These are phyloP conservation scores for Drosophila nikananu DNA, from an alignment of 1,140 invertebrate genomes.

Conservation along the genomic window DNA sequence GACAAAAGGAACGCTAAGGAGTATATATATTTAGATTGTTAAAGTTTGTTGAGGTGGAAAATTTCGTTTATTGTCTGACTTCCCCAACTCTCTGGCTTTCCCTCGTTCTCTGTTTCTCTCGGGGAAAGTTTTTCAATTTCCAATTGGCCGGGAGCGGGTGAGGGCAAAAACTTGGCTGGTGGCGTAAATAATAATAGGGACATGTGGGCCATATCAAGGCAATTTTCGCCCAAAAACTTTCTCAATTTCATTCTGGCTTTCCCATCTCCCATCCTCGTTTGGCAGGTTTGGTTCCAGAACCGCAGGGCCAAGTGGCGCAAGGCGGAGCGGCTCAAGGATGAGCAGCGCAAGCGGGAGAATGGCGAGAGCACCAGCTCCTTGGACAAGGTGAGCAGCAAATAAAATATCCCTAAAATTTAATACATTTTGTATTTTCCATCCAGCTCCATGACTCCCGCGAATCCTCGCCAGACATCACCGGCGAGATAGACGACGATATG, in stretches of 20 bases:
- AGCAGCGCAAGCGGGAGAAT: slow-evolving; percentile 93
- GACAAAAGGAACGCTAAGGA: not conserved
- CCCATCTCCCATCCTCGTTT: not conserved
- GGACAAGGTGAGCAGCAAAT: slow-evolving; percentile 76
- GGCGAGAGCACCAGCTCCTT: slow-evolving; percentile 87
- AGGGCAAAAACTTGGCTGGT: slow-evolving; percentile 30
- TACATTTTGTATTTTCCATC: not conserved
- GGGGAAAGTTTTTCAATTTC: slow-evolving; percentile 80
- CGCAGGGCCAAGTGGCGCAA: slow-evolving; percentile 97
- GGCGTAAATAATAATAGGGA: slow-evolving; percentile 62
- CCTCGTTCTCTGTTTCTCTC: slow-evolving; percentile 29
- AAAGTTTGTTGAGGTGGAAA: slow-evolving; percentile 85
- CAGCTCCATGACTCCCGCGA: slow-evolving; percentile 82
- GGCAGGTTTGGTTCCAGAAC: slow-evolving; percentile 97
- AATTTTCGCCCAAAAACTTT: slow-evolving; percentile 70
- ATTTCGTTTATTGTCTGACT: slow-evolving; percentile 78
- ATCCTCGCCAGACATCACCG: slow-evolving; percentile 84
- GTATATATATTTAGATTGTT: slow-evolving; percentile 66
- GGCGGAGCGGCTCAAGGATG: slow-evolving; percentile 95
- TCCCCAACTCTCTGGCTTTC: not conserved
- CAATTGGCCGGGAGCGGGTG: slow-evolving; percentile 66
- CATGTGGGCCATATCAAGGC: slow-evolving; percentile 58
- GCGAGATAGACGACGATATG: slow-evolving; percentile 84
- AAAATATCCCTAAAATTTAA: not conserved
- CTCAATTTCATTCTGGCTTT: slow-evolving; percentile 24